Conservation (phyloP, 2,888 invertebrate genomes). For the Apomyelois bistriatella region DNA sequence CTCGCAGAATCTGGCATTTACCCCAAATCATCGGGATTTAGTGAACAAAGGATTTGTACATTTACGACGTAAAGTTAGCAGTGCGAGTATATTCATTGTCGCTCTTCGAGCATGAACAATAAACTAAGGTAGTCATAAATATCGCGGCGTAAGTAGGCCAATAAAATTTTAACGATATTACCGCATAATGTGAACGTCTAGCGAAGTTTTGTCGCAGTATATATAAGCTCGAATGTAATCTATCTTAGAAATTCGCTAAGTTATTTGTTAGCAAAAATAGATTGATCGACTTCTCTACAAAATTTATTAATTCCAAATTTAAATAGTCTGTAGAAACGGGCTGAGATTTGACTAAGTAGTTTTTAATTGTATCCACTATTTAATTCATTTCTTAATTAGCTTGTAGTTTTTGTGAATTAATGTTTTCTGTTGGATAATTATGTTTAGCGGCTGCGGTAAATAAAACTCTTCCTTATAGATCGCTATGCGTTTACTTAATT, state of each 20-base stretch:
- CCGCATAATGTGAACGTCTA: constrained; percentile 39
- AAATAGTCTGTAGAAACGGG: no score
- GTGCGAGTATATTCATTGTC: constrained; percentile 46
- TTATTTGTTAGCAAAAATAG: no score
- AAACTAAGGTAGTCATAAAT: constrained; percentile 65
- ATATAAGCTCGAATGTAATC: background rate
- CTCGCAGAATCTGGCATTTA: constrained; percentile 5
- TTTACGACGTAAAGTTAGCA: constrained; percentile 54
- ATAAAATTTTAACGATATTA: constrained; percentile 65
- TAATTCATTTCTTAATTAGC: no score
- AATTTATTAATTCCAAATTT: no score
- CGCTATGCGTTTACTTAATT: no score
- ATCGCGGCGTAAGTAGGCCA: constrained; percentile 64
- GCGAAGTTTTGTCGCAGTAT: constrained; percentile 19
- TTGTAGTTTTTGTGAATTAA: no score
- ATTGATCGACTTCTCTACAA: no score
- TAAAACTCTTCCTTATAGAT: no score
- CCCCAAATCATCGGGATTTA: constrained; percentile 9
- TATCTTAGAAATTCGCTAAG: background rate
- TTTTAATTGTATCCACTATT: no score
- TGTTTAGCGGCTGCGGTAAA: no score
- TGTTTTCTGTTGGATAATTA: no score
- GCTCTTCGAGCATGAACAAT: constrained; percentile 61
- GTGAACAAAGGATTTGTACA: constrained; percentile 35
- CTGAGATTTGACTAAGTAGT: no score